Evolutionary conservation across 2,888 invertebrate genomes (phyloP), one percentile per base, ranked within the genome.

Genomic region (Cartodere bifasciata): DNA sequence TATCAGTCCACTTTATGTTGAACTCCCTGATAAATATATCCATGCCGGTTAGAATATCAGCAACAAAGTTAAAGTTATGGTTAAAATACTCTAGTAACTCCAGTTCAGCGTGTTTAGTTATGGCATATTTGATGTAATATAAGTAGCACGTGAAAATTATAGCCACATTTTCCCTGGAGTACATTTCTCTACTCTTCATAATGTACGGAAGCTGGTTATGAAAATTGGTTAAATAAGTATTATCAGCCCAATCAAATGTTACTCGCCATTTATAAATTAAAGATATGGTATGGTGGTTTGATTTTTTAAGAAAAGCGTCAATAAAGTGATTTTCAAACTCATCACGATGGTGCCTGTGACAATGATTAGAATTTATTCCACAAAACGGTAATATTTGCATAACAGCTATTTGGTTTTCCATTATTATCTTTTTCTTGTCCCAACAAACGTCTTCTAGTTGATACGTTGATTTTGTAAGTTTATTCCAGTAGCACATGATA

Each of bases 1-100:
- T 80, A 44, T 83, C 81, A 33, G 75, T 71, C 84, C 84, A 84
- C 16, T 75, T 75, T 9, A 84, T 72, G 37, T 75, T 70, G 42
- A 76, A 77, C 26, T 74, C 68, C 35, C 73, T 71, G 3, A 83
- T 73, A 23, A 82, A 59, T 1, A 67, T 63, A 13, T 72, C 63
- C 7, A 83, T 58, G 1, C 69, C 72, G 33, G 80, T 74, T 34
- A 84, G 56, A 1, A 81, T 64, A n/a, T 75, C 67, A 6, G 49
- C 1, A 32, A 20, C 16, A 15, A 23, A 7, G 16, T 15, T 17
- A 22, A 27, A 7, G 20, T 15, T 27, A 16, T 20, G n/a, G 23
- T 14, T 14, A 29, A 33, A 10, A 29, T 21, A 2, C 15, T 17
- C 12, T 23, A 7, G 11, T 22, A 30, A 7, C 30, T 22, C 2